These are phyloP conservation scores for Microctonus hyperodae DNA, from an alignment of 2,888 invertebrate species.

Conservation along the genomic window DNA sequence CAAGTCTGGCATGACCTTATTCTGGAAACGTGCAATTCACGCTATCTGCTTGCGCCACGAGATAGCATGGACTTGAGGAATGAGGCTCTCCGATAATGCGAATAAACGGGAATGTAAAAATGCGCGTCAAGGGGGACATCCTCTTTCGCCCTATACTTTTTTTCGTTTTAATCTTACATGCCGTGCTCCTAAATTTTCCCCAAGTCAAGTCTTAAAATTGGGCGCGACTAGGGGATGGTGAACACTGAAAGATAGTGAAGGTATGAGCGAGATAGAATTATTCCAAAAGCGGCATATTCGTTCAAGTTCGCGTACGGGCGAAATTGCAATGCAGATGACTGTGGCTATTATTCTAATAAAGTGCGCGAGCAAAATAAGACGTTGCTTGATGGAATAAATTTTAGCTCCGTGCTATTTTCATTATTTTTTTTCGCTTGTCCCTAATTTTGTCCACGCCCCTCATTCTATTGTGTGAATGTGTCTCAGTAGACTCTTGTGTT, in stretches of 20 bases:
- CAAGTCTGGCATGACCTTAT: neutral
- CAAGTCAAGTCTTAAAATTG: slow-evolving; percentile 27
- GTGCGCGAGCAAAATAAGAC: slow-evolving; percentile 21
- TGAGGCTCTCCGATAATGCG: slow-evolving; percentile 40
- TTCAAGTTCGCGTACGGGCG: neutral
- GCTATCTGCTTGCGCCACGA: slow-evolving; percentile 31
- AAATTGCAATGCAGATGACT: slow-evolving; percentile 25
- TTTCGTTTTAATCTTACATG: slow-evolving; percentile 13
- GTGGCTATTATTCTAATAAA: slow-evolving; percentile 28
- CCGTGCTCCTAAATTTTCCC: slow-evolving; percentile 26
- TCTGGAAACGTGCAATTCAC: slow-evolving; percentile 17
- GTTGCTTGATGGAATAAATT: slow-evolving; percentile 29
- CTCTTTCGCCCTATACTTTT: neutral
- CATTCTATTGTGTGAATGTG: neutral
- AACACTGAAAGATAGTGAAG: neutral
- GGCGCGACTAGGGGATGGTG: neutral
- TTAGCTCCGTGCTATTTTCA: neutral
- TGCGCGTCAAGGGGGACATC: slow-evolving; percentile 7
- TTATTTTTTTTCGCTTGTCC: neutral
- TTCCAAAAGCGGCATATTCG: neutral
- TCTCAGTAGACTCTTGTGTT: neutral
- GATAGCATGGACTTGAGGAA: slow-evolving; percentile 40
- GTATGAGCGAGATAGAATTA: neutral
- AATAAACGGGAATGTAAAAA: slow-evolving; percentile 30
- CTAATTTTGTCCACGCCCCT: neutral